Evolutionary conservation across 2,888 invertebrate genomes (phyloP).

Genomic region (Ecdyonurus torrentis): DNA sequence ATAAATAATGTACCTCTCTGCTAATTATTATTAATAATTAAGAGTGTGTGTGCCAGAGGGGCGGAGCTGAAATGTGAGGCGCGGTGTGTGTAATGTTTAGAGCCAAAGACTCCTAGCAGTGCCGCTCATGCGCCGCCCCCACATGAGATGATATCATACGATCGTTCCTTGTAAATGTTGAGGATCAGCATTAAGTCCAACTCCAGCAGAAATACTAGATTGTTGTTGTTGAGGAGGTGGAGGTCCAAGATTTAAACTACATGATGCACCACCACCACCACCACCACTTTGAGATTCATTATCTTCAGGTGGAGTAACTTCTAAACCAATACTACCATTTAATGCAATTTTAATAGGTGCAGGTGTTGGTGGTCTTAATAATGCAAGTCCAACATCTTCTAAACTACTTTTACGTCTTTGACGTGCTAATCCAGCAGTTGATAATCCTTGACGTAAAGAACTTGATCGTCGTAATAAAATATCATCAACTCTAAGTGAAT

Average conservation of each 20-base stretch:
- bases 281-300: background rate
- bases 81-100: conserved; percentile 24
- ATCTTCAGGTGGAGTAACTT: conserved; percentile 52
- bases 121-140: conserved; percentile 74
- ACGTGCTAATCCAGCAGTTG: conserved; percentile 28
- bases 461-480: conserved; percentile 67
- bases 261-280: background rate
- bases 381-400: conserved; percentile 67
- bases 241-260: conserved; percentile 12
- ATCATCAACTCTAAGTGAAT: conserved; percentile 75
- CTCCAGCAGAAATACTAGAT: conserved; percentile 30
- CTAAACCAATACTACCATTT: conserved; percentile 71
- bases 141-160: conserved; percentile 90
- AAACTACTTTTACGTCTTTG: conserved; percentile 54
- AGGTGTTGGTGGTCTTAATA: conserved; percentile 16
- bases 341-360: conserved; percentile 56
- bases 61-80: too few species aligned
- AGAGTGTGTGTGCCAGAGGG: too few species aligned
- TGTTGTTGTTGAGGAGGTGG: too few species aligned
- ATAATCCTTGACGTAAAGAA: conserved; percentile 65
- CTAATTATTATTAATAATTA: too few species aligned
- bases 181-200: conserved; percentile 32
- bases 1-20: too few species aligned
- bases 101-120: conserved; percentile 55
- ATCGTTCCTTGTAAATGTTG: conserved; percentile 77